Conservation (phyloP, 2,113 vertebrate species). For the Lathamus discolor region DNA sequence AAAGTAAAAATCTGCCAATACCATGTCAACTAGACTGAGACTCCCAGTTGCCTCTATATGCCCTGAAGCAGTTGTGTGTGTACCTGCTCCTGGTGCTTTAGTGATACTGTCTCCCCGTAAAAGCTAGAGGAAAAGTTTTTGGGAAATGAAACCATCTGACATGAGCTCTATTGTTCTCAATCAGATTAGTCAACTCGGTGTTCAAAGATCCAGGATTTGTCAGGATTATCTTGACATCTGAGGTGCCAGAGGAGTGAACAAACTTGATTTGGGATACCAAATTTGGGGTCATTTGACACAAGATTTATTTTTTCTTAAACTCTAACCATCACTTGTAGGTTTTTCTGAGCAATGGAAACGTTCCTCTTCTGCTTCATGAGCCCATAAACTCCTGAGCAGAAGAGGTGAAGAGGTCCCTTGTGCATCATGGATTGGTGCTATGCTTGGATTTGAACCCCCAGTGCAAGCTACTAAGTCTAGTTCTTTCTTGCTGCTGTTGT, state of each 20-base stretch:
- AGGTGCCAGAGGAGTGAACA: neutral
- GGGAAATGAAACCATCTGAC: neutral
- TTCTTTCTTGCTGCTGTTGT: neutral
- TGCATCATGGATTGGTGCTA: neutral
- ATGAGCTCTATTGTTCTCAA: neutral
- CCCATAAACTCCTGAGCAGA: neutral
- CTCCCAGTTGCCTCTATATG: neutral
- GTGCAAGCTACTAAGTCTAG: neutral
- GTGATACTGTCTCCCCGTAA: neutral
- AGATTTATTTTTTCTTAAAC: neutral
- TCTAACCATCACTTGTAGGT: neutral
- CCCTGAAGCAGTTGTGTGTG: neutral
- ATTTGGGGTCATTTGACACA: neutral
- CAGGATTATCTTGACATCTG: neutral
- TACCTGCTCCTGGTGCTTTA: neutral
- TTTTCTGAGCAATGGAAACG: neutral
- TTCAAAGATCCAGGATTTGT: rapidly evolving
- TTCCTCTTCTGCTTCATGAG: neutral
- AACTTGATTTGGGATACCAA: neutral
- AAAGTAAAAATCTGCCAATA: neutral
- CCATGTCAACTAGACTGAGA: neutral
- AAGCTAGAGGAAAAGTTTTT: neutral
- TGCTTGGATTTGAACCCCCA: neutral
- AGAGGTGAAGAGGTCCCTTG: neutral
- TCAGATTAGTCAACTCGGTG: neutral